Conservation (phyloP, 2,888 invertebrate species). For the Nomada fucata region DNA sequence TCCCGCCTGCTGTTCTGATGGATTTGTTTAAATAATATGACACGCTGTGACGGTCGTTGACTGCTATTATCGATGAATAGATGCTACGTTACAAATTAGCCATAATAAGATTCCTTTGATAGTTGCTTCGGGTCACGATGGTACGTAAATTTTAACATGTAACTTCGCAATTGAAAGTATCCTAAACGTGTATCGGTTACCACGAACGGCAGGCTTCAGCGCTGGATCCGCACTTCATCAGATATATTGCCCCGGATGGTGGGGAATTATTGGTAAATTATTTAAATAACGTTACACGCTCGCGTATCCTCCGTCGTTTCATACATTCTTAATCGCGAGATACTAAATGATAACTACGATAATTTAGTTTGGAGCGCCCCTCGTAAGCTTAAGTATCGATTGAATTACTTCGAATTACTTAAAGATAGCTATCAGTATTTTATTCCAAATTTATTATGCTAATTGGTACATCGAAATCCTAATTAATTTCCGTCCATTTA, state of each 20-base stretch:
- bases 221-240: no score
- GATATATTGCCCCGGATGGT: no score
- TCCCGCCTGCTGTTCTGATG: background rate
- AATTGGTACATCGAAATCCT: background rate
- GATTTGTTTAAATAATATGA: background rate
- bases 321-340: no score
- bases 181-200: no score
- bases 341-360: no score
- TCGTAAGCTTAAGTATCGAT: background rate
- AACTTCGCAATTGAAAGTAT: background rate
- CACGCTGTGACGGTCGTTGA: background rate
- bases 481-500: background rate
- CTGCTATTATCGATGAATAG: background rate
- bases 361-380: background rate
- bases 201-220: no score
- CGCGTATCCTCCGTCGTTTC: no score
- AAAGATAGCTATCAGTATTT: no score
- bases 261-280: no score
- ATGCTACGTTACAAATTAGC: background rate
- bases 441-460: background rate
- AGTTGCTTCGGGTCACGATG: no score
- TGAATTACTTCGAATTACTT: no score
- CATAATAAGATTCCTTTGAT: background rate
- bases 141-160: background rate
- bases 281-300: no score